Percentiles rank a stretch among this genome's conserved stretches.
Conservation (phyloP, 1,140 invertebrate species). For the Drosophila ficusphila region DNA sequence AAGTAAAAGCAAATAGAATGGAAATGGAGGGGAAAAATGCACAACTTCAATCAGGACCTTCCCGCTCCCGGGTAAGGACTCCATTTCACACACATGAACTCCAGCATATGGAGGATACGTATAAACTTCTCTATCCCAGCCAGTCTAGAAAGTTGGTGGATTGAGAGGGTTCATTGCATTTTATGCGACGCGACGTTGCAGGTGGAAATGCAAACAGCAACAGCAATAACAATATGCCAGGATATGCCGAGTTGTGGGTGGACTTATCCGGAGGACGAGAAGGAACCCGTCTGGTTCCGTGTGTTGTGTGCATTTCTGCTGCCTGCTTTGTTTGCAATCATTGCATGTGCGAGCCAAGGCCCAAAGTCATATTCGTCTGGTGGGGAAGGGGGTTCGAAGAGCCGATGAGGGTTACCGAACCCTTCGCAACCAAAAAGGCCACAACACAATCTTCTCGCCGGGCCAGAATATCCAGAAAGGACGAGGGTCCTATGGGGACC, state of each 20-base stretch:
- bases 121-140: conserved; percentile 44
- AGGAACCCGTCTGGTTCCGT: conserved; percentile 4
- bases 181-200: conserved; percentile 78
- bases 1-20: conserved; percentile 78
- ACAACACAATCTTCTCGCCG: conserved; percentile 78
- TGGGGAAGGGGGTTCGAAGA: neutral
- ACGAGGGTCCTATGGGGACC: neutral
- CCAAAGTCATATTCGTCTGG: conserved; percentile 12
- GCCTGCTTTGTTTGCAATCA: conserved; percentile 63
- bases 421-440: conserved; percentile 77
- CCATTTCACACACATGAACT: conserved; percentile 15
- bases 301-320: conserved; percentile 24
- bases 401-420: conserved; percentile 16
- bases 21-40: conserved; percentile 73
- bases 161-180: conserved; percentile 75
- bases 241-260: conserved; percentile 19
- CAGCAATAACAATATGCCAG: conserved; percentile 55
- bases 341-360: conserved; percentile 48
- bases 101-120: neutral
- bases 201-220: conserved; percentile 71
- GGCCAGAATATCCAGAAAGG: neutral
- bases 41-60: conserved; percentile 42
- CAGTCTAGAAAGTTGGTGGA: conserved; percentile 45
- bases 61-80: neutral
- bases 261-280: neutral